Evolutionary conservation across 2,888 invertebrate species (phyloP).

Genomic region (Clusia tigrina): DNA sequence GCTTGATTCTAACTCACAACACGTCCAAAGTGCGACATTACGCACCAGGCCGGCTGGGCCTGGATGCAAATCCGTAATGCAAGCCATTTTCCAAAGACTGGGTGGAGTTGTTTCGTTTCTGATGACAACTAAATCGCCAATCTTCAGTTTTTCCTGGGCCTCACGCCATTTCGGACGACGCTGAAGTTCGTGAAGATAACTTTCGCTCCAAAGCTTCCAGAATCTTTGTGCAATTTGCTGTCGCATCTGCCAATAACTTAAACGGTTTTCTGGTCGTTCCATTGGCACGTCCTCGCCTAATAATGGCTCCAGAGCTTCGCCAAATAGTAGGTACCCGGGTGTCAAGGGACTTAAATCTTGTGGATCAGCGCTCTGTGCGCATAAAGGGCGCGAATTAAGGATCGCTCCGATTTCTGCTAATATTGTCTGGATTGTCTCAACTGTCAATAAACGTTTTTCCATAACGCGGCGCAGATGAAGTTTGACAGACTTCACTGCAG

Average conservation of each 20-base stretch:
- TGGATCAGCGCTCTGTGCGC: slow-evolving; percentile 16
- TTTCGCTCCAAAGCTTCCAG: slow-evolving; percentile 33
- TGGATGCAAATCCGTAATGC: slow-evolving; percentile 12
- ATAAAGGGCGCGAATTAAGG: slow-evolving; percentile 25
- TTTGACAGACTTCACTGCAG: slow-evolving; percentile 19
- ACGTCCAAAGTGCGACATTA: slow-evolving; percentile 18
- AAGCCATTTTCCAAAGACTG: slow-evolving; percentile 21
- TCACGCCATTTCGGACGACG: slow-evolving; percentile 31
- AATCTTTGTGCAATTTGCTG: slow-evolving; percentile 27
- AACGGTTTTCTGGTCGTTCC: slow-evolving; percentile 16
- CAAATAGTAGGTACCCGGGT: slow-evolving; percentile 7
- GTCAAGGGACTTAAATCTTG: slow-evolving; percentile 12
- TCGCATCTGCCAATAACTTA: slow-evolving; percentile 22
- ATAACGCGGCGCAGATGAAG: slow-evolving; percentile 25
- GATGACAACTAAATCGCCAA: slow-evolving; percentile 22
- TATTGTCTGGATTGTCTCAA: slow-evolving; percentile 43
- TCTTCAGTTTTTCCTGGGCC: slow-evolving; percentile 23
- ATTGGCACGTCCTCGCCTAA: slow-evolving; percentile 23
- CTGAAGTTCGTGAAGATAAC: slow-evolving; percentile 28
- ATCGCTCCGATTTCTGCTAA: slow-evolving; percentile 37
- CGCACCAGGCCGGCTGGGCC: slow-evolving; percentile 15
- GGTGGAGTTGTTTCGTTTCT: slow-evolving; percentile 17
- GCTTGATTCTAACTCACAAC: too few relatives aligned
- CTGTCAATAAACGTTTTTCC: slow-evolving; percentile 11
- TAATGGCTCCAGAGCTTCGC: slow-evolving; percentile 11